Evolutionary conservation across 2,113 vertebrate genomes (phyloP).

Genomic region (Colaptes auratus): DNA sequence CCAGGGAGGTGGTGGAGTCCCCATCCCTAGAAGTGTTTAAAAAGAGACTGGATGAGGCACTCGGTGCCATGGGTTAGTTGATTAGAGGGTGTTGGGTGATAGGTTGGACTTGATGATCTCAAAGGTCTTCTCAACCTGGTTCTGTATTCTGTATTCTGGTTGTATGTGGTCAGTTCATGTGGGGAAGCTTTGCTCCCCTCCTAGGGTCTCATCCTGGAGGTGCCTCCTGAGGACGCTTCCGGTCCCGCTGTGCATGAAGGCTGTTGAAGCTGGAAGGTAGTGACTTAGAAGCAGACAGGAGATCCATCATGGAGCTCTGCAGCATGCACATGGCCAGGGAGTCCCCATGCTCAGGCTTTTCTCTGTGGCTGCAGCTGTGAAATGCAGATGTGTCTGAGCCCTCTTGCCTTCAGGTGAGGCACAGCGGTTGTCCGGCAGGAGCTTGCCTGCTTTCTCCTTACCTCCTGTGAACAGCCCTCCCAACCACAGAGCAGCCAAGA

Average conservation of each 20-base stretch:
- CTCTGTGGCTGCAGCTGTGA: not conserved
- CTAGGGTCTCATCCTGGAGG: not conserved
- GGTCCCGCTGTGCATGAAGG: not conserved
- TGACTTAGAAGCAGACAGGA: fast-evolving
- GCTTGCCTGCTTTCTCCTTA: not conserved
- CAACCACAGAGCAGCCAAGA: not conserved
- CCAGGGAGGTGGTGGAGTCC: no score
- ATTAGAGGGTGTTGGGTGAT: no score
- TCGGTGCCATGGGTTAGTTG: no score
- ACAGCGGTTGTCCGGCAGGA: not conserved
- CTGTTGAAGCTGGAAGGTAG: not conserved
- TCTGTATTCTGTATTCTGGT: no score
- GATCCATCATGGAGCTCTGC: not conserved
- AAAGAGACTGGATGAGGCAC: no score
- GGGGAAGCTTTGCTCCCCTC: not conserved
- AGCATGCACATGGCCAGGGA: fast-evolving
- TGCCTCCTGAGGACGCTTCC: not conserved
- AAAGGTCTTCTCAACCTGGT: no score
- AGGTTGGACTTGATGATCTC: no score
- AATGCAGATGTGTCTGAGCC: not conserved
- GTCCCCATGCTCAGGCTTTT: not conserved
- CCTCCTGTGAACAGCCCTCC: not conserved
- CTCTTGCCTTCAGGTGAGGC: not conserved
- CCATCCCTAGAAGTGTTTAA: no score
- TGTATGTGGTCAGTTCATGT: fast-evolving